A percentile compares a stretch with the other conserved stretches of the same genome.
phyloP scores from a whole-genome alignment of 35 echinoderm and acorn worm genomes.

The Ophioderma brevispina region DNA sequence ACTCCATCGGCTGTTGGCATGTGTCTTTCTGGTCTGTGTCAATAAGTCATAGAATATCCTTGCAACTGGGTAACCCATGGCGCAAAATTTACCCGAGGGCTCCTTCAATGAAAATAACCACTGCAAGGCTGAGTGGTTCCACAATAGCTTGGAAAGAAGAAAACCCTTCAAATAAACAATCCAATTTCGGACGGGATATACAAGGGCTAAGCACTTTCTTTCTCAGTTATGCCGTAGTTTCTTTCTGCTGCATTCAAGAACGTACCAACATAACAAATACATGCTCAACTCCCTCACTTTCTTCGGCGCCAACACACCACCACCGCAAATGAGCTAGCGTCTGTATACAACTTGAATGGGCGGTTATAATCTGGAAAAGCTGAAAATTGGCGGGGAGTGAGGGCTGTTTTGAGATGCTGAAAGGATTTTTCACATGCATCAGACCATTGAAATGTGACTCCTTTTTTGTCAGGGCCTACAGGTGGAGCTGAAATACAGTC shows the following conservation, averaged over 20 bases:
- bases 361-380: conserved; percentile 55
- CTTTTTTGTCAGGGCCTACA: conserved; percentile 12
- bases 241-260: conserved; percentile 34
- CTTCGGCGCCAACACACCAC: conserved; percentile 62
- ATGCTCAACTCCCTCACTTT: conserved; percentile 29
- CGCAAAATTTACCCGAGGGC: conserved; percentile 59
- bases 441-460: conserved; percentile 51
- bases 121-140: conserved; percentile 60
- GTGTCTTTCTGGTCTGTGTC: conserved; percentile 23
- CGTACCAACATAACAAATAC: conserved; percentile 71
- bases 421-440: conserved; percentile 57
- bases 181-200: conserved; percentile 10
- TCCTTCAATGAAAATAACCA: conserved; percentile 62
- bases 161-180: conserved; percentile 41
- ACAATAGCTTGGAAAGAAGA: conserved; percentile 33
- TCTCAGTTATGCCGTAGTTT: conserved; percentile 33
- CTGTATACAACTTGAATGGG: conserved; percentile 66
- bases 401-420: conserved; percentile 9
- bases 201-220: conserved; percentile 39
- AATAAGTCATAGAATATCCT: conserved; percentile 11
- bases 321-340: conserved; percentile 66
- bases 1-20: conserved; percentile 54
- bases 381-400: conserved; percentile 49
- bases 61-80: conserved; percentile 44
- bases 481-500: conserved; percentile 6